A percentile compares a stretch with the other conserved stretches of the same genome.
These are phyloP conservation scores for Amblyornis subalaris DNA, from an alignment of 2,113 vertebrate species.

Conservation along the genomic window DNA sequence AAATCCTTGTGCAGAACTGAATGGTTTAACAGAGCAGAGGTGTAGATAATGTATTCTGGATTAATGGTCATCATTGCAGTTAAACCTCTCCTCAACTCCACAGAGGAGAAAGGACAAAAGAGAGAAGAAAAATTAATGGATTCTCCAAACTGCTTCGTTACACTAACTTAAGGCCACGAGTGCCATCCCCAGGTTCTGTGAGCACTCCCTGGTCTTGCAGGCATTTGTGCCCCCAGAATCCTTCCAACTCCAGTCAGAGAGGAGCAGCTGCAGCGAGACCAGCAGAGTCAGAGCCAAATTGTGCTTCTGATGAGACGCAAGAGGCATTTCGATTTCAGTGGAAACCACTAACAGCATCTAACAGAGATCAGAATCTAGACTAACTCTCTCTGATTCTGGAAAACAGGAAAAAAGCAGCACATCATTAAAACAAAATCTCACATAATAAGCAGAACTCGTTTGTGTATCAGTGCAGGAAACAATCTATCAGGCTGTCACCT, in stretches of 20 bases:
- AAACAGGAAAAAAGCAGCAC: not conserved
- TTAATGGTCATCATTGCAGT: not conserved
- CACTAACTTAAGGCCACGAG: not conserved
- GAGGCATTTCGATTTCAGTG: not conserved
- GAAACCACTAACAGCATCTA: not conserved
- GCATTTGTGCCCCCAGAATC: not conserved
- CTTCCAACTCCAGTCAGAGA: not conserved
- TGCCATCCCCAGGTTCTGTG: not conserved
- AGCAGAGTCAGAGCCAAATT: not conserved
- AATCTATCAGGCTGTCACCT: not conserved
- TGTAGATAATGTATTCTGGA: not conserved
- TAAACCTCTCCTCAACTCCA: not conserved
- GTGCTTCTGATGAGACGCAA: not conserved
- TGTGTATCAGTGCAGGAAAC: not conserved
- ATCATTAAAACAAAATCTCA: not conserved
- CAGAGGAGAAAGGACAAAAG: not conserved
- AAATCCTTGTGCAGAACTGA: not conserved
- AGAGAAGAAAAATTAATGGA: not conserved
- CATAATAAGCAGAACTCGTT: not conserved
- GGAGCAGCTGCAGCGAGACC: not conserved
- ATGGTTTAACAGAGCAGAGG: not conserved
- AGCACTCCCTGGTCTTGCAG: not conserved
- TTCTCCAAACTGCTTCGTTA: not conserved
- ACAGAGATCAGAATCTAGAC: not conserved
- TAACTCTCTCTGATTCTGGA: not conserved